phyloP scores from a whole-genome alignment of 2,797 vertebrate species.

The Fistularia tabacaria region DNA sequence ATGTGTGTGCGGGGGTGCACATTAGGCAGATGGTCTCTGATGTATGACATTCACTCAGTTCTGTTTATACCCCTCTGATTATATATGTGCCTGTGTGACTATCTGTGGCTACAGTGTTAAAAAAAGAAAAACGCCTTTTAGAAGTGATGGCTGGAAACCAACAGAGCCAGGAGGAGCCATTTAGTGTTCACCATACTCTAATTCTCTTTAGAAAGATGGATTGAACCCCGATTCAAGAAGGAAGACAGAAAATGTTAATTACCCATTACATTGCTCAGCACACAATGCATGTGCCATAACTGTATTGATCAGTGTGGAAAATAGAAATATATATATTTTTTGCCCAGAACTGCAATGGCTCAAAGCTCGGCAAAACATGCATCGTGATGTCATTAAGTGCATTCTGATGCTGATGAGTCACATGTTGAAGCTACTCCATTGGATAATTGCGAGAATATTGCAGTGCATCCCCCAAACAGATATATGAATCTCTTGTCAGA shows the following conservation, averaged over 20 bases:
- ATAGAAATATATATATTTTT: background rate
- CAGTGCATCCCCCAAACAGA: constrained; percentile 20
- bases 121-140: background rate
- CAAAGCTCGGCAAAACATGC: constrained; percentile 44
- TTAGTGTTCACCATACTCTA: constrained; percentile 30
- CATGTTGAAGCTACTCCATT: constrained; percentile 63
- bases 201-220: constrained; percentile 21
- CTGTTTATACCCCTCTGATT: constrained; percentile 5
- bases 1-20: constrained; percentile 25
- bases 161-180: constrained; percentile 37
- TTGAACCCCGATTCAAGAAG: constrained; percentile 17
- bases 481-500: constrained; percentile 3
- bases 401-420: constrained; percentile 71
- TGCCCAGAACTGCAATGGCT: background rate
- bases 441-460: constrained; percentile 47
- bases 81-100: background rate
- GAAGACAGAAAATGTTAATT: constrained; percentile 21
- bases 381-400: constrained; percentile 69
- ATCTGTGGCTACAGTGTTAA: constrained; percentile 16
- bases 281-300: background rate
- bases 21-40: constrained; percentile 54
- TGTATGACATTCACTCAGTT: constrained; percentile 36
- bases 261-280: background rate
- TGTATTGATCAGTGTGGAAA: too few relatives aligned
- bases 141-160: constrained; percentile 14